Evolutionary conservation across 2,797 vertebrate species (phyloP), one percentile per base, ranked within the genome.

Genomic region (Poeciliopsis paucimaculata): DNA sequence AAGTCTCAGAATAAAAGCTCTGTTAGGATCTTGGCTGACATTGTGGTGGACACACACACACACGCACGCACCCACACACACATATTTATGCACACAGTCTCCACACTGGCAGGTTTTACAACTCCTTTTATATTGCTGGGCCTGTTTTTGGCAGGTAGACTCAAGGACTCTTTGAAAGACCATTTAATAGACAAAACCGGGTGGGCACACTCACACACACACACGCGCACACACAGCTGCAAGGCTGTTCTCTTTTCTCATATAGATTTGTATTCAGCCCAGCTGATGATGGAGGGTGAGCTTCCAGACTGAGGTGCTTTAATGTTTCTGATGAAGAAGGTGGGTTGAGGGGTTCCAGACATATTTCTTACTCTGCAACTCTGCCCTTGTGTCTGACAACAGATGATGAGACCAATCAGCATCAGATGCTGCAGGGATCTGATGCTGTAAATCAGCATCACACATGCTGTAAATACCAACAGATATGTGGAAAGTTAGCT

Each of bases 21-120:
- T 92, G 92, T 95, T 95, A 93, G 92, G 91, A 86, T 94, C 94
- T 96, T 95, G 95, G 95, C 95, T 95, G 94, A 95, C 93, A 93
- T 95, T 95, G 93, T 89, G 76, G 86, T 88, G 89, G 89, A 89
- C 85, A 80, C 89, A 87, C 87, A 86, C 81, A 73, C n/a, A 74
- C 73, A 74, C 77, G 82, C 80, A 18, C 79, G 73, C 41, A 55
- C 80, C 76, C 62, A 47, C 87, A 84, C 78, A 77, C 23, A 47
- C 75, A 77, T 71, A 43, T 66, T 53, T 60, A 60, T 76, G 83
- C 85, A 76, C 81, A 75, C 78, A 78, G 15, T 71, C 80, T 51
- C 72, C 82, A 77, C 75, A 75, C 83, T 89, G 90, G 87, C 90
- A 90, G 84, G 75, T 94, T 95, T 96, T 94, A 95, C 90, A 87